These are phyloP conservation scores for Ophioninae sp. DNA, from an alignment of 2,888 invertebrate species.

Conservation along the genomic window DNA sequence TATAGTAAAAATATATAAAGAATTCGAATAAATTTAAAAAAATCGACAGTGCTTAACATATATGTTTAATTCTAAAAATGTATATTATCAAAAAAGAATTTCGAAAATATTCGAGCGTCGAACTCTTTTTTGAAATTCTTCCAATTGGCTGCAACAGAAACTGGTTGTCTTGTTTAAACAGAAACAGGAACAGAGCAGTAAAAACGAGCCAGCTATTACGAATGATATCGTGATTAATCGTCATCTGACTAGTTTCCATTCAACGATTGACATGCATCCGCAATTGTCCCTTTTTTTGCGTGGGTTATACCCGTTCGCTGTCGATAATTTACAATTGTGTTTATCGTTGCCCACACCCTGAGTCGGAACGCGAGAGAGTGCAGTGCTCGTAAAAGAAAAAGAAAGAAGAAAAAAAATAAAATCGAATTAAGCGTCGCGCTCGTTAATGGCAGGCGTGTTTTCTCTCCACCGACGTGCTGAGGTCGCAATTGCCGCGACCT, in stretches of 20 bases:
- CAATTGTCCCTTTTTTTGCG: slow-evolving; percentile 4
- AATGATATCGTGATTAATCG: neutral
- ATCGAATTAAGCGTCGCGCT: slow-evolving; percentile 42
- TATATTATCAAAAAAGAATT: too few relatives aligned
- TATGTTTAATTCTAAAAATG: too few relatives aligned
- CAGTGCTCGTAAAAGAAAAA: slow-evolving; percentile 32
- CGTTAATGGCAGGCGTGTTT: slow-evolving; percentile 50
- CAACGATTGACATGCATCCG: slow-evolving; percentile 7
- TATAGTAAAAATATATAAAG: too few relatives aligned
- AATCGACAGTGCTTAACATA: too few relatives aligned
- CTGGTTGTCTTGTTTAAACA: too few relatives aligned
- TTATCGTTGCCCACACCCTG: slow-evolving; percentile 39
- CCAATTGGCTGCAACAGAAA: too few relatives aligned
- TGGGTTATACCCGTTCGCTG: slow-evolving; percentile 29
- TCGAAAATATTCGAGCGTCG: too few relatives aligned
- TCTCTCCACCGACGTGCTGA: slow-evolving; percentile 27
- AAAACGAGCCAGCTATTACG: neutral
- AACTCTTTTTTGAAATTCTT: too few relatives aligned
- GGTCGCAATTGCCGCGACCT: slow-evolving; percentile 61
- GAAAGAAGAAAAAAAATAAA: slow-evolving; percentile 22
- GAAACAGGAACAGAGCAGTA: neutral
- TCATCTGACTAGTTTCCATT: slow-evolving; percentile 8
- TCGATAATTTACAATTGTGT: slow-evolving; percentile 44
- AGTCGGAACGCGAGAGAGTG: slow-evolving; percentile 25
- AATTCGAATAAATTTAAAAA: too few relatives aligned